Evolutionary conservation across 2,888 invertebrate genomes (phyloP).

Genomic region (Catocala fraxini): DNA sequence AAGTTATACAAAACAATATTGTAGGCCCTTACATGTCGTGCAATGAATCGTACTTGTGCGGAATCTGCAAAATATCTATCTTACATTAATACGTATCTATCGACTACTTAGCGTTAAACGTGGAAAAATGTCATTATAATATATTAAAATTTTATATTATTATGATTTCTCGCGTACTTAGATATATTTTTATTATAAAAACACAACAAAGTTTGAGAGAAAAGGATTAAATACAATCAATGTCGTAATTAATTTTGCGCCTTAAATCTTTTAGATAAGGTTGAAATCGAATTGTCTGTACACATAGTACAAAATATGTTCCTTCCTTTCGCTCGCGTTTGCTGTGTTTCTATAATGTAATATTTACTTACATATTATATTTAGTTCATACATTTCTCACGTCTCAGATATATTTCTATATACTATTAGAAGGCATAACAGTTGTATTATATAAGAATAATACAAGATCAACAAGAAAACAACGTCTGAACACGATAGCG

Average conservation of each 20-base stretch:
- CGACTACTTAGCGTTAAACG: conserved; percentile 36
- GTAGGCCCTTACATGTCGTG: conserved; percentile 69
- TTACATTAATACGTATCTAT: conserved; percentile 30
- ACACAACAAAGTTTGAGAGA: conserved; percentile 23
- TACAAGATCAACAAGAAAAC: conserved; percentile 74
- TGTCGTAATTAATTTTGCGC: conserved; percentile 10
- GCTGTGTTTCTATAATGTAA: conserved; percentile 28
- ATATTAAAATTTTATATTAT: conserved; percentile 22
- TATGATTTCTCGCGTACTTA: conserved; percentile 11
- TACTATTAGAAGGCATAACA: conserved; percentile 73
- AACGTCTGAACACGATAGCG: conserved; percentile 45
- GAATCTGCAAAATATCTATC: conserved; percentile 35
- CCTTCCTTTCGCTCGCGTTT: conserved; percentile 1
- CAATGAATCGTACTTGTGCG: conserved; percentile 40
- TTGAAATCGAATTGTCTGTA: conserved; percentile 11
- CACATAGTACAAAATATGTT: conserved; percentile 18
- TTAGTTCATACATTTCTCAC: conserved; percentile 56
- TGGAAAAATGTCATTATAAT: conserved; percentile 17
- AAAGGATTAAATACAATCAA: conserved; percentile 4
- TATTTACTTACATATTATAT: conserved; percentile 18
- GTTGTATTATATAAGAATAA: conserved; percentile 69
- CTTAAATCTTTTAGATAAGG: conserved; percentile 28
- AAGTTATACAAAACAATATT: conserved; percentile 61
- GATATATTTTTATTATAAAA: conserved; percentile 16
- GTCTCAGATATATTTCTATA: conserved; percentile 52